Evolutionary conservation across 2,888 invertebrate genomes (phyloP).

Genomic region (Macrophya annulata): DNA sequence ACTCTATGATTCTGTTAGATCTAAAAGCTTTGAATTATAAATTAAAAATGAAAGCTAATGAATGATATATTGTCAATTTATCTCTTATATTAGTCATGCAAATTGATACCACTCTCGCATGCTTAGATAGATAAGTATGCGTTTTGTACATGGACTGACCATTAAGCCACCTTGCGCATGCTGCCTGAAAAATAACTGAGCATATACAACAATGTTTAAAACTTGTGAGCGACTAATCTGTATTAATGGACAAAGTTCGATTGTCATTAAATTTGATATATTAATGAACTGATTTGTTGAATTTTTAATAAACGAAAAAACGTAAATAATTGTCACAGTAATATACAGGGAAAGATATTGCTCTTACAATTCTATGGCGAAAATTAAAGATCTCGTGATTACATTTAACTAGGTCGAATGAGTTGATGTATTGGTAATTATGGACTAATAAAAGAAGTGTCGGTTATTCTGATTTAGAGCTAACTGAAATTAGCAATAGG

Average conservation of each 20-base stretch:
- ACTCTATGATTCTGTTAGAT: neutral
- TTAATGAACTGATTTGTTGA: neutral
- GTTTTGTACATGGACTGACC: slow-evolving; percentile 23
- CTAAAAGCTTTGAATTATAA: neutral
- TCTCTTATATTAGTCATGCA: slow-evolving; percentile 37
- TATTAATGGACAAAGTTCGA: neutral
- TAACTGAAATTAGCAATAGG: slow-evolving; percentile 62
- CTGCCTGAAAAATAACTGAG: slow-evolving; percentile 34
- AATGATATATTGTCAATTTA: neutral
- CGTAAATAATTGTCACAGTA: neutral
- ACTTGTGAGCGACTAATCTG: neutral
- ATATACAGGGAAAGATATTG: neutral
- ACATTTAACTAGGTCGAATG: neutral
- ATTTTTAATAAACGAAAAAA: neutral
- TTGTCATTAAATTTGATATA: neutral
- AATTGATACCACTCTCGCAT: slow-evolving; percentile 43
- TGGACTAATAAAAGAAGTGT: neutral
- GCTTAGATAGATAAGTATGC: slow-evolving; percentile 22
- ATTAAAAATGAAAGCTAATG: neutral
- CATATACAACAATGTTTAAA: neutral
- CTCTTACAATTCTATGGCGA: neutral
- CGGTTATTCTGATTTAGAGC: slow-evolving; percentile 25
- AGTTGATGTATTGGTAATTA: neutral
- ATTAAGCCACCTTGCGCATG: slow-evolving; percentile 38
- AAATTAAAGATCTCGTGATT: neutral